Evolutionary conservation across 2,888 invertebrate genomes (phyloP).

Genomic region (Cylloceria caligata): DNA sequence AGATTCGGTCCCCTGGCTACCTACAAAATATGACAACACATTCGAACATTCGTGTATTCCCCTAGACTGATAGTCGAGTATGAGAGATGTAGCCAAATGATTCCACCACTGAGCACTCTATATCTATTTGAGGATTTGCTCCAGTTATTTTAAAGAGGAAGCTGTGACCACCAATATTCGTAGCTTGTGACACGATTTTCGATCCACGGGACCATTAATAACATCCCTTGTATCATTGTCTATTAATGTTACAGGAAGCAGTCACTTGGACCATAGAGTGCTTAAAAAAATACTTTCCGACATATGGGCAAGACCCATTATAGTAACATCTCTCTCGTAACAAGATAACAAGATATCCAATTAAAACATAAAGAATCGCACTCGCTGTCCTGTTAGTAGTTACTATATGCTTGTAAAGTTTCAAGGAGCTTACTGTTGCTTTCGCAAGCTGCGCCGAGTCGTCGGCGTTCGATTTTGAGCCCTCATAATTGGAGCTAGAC

Average conservation of each 20-base stretch:
- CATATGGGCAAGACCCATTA: background rate
- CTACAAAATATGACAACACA: background rate
- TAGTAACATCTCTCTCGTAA: background rate
- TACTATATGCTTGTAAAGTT: no score
- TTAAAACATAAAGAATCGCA: background rate
- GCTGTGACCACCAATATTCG: background rate
- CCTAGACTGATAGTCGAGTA: background rate
- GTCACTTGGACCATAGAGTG: background rate
- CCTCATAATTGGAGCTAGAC: no score
- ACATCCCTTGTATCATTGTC: background rate
- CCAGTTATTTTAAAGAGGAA: background rate
- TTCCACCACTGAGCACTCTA: background rate
- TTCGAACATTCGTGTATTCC: background rate
- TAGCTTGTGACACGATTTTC: background rate
- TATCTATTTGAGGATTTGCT: background rate
- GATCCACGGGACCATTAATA: no score
- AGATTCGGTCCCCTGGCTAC: background rate
- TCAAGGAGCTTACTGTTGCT: no score
- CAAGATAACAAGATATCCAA: background rate
- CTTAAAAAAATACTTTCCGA: background rate
- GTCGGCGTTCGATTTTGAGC: no score
- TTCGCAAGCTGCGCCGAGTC: no score
- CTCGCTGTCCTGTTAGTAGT: background rate
- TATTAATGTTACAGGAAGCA: background rate
- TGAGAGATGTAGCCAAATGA: background rate